These are phyloP conservation scores for Athene noctua DNA, from an alignment of 2,113 vertebrate genomes.

Conservation along the genomic window DNA sequence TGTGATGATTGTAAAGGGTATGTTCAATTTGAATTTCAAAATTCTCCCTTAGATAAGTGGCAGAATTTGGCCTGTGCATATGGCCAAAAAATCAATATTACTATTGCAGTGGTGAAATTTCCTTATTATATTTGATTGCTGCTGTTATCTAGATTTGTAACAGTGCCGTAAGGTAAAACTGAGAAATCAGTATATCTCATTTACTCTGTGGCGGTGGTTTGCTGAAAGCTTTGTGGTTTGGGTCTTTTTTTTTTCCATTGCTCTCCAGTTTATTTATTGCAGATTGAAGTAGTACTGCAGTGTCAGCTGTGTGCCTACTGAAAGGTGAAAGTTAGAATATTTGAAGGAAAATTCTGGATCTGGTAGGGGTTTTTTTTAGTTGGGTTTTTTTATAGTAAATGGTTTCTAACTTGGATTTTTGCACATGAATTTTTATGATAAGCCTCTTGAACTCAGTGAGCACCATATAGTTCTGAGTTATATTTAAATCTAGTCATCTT, in stretches of 20 bases:
- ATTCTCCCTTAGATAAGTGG: not conserved
- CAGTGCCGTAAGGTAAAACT: not conserved
- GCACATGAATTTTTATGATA: not conserved
- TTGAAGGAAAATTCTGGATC: not conserved
- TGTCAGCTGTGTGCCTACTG: not conserved
- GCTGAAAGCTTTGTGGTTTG: not conserved
- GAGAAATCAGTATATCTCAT: not conserved
- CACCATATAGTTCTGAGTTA: not conserved
- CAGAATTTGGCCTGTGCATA: accelerated
- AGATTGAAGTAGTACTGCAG: not conserved
- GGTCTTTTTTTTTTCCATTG: not conserved
- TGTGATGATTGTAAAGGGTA: not conserved
- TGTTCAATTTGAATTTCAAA: not conserved
- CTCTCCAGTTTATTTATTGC: not conserved
- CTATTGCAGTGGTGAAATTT: not conserved
- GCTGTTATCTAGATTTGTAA: not conserved
- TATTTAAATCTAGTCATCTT: not conserved
- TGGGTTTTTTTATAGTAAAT: accelerated
- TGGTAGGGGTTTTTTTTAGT: not conserved
- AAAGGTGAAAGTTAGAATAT: not conserved
- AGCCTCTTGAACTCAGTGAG: not conserved
- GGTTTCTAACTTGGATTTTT: not conserved
- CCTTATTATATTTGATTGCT: not conserved
- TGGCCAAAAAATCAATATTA: not conserved
- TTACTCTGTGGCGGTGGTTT: not conserved